phyloP scores from a whole-genome alignment of 2,797 vertebrate species.

The Hemibagrus guttatus region DNA sequence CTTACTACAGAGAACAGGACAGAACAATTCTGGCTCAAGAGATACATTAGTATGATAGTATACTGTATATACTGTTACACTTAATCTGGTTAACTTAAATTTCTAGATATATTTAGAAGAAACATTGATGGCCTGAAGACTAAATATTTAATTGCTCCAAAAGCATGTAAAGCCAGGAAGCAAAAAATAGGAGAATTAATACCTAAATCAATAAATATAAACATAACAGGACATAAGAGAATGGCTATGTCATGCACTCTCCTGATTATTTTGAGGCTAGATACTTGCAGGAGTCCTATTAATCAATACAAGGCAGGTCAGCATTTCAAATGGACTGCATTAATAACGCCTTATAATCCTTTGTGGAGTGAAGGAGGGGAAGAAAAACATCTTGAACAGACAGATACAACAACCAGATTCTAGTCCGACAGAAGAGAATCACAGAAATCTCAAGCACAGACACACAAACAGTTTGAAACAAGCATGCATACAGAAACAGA shows the following conservation, averaged over 20 bases:
- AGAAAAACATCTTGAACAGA: constrained; percentile 18
- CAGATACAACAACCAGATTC: constrained; percentile 17
- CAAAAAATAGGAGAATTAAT: constrained; percentile 41
- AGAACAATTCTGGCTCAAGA: not conserved
- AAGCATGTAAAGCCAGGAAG: constrained; percentile 30
- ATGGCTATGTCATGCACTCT: constrained; percentile 13
- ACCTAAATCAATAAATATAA: constrained; percentile 45
- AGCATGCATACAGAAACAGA: constrained; percentile 11
- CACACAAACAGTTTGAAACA: constrained; percentile 3
- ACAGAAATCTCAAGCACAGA: constrained; percentile 20
- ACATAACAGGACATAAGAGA: not conserved
- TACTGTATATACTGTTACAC: too few species aligned
- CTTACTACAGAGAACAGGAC: not conserved
- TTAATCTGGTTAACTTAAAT: not conserved
- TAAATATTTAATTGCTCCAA: not conserved
- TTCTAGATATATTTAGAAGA: not conserved
- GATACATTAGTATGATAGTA: not conserved
- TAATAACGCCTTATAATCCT: constrained; percentile 49
- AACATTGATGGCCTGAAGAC: not conserved
- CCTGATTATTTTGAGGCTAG: constrained; percentile 32
- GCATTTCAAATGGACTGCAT: constrained; percentile 52
- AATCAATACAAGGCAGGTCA: constrained; percentile 56
- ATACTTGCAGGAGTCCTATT: constrained; percentile 46
- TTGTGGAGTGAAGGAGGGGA: constrained; percentile 17
- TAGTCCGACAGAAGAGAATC: not conserved